A percentile compares a stretch with the other conserved stretches of the same genome.
These are phyloP conservation scores for Caenorhabditis sp. DNA, from an alignment of 2,888 invertebrate species.

Conservation along the genomic window DNA sequence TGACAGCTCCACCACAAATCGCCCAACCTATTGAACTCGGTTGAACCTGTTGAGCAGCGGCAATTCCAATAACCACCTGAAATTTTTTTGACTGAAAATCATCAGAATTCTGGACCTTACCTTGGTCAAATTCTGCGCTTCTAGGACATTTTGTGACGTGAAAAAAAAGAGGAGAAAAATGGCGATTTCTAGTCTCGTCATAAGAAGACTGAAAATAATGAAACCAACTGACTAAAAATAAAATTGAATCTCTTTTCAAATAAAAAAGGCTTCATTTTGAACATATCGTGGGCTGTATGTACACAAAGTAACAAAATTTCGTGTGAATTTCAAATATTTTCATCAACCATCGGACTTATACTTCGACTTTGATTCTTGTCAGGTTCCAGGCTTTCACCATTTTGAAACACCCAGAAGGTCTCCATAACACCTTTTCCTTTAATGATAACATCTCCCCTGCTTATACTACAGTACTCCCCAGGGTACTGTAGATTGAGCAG, in stretches of 20 bases:
- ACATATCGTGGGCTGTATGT: no score
- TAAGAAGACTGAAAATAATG: no score
- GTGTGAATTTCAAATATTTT: no score
- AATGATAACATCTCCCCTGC: constrained; percentile 62
- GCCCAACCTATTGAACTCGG: constrained; percentile 22
- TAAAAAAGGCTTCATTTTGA: no score
- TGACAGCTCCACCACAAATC: constrained; percentile 23
- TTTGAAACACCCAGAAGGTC: constrained; percentile 19
- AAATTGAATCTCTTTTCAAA: no score
- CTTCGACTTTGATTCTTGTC: neutral
- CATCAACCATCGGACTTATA: neutral
- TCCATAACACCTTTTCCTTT: constrained; percentile 29
- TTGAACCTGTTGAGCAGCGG: constrained; percentile 13
- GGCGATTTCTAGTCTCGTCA: no score
- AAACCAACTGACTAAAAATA: no score
- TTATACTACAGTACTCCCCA: constrained; percentile 54
- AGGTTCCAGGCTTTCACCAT: neutral
- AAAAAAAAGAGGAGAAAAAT: neutral
- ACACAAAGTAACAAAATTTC: no score
- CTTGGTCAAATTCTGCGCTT: neutral
- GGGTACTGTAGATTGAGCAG: constrained; percentile 46
- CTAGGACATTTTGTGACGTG: neutral
- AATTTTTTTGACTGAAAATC: neutral
- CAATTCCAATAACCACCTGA: constrained; percentile 13
- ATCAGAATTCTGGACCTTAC: no score